Evolutionary conservation across 2,888 invertebrate genomes (phyloP), one percentile per base, ranked within the genome.

Genomic region (Melieria crassipennis): DNA sequence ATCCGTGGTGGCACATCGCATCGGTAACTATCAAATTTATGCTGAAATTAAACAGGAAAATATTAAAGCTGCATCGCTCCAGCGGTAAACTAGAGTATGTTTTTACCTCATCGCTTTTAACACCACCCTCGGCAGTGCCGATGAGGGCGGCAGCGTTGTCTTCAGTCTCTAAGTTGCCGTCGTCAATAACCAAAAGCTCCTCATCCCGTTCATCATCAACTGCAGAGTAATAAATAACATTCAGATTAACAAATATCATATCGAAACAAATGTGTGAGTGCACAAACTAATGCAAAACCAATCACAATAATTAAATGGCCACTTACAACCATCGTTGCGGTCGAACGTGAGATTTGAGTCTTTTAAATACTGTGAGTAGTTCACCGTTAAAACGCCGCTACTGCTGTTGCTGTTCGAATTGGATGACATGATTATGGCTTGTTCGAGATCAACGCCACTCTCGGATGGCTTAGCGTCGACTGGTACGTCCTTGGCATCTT

Each of bases 181-280:
- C 82, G 75, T 85, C 83, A 64, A 86, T 79, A 68, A 86, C 80
- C 73, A 85, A 75, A 74, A 85, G 84, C 83, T 89, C 89, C 71
- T 89, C 89, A 76, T 87, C 87, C 71, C 90, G 90, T 79, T 90
- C 90, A 68, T 89, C 90, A 77, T 89, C 89, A 69, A 89, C 90
- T 85, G 65, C n/a, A 43, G n/a, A 30, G 30, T 4, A 58, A 13
- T 30, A 16, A 50, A 13, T 4, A 57, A 57, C 13, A 13, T 13
- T 9, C 13, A 13, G 13, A 57, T 16, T 30, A n/a, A 57, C 30
- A 57, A 13, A 13, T 30, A 1, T 3, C 30, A 30, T 30, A 30
- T 30, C 30, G 30, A 30, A 30, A 30, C 30, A 30, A 30, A 30
- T 30, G 30, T 30, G 30, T 30, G 30, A 30, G 30, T 30, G 30